These are phyloP conservation scores for Eurystomus glaucurus DNA, from an alignment of 2,797 vertebrate species.

Conservation along the genomic window DNA sequence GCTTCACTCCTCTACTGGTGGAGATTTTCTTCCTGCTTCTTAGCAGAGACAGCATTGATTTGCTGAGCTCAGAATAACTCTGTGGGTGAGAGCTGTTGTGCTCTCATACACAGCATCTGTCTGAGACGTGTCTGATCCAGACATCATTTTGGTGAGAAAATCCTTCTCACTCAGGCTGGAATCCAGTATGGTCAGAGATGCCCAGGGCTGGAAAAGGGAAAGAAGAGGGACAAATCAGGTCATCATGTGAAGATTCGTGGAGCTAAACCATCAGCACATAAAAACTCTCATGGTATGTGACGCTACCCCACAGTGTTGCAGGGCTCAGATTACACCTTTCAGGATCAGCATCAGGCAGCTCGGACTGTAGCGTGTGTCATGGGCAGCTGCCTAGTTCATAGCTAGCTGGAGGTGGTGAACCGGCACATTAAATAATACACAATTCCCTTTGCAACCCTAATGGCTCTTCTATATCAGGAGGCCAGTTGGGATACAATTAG, in stretches of 20 bases:
- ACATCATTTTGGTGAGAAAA: neutral
- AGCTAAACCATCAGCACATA: neutral
- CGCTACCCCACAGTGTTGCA: neutral
- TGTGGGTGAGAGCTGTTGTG: neutral
- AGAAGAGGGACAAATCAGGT: neutral
- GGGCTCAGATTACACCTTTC: neutral
- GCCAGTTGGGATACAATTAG: neutral
- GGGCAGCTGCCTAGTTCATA: neutral
- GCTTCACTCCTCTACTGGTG: neutral
- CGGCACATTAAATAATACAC: neutral
- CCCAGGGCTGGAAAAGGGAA: neutral
- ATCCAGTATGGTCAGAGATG: neutral
- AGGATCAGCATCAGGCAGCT: neutral
- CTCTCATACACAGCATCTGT: neutral
- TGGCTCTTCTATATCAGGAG: neutral
- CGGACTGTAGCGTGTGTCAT: neutral
- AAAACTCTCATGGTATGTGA: neutral
- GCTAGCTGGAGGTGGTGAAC: neutral
- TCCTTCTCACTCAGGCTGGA: neutral
- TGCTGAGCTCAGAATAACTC: constrained; percentile 30
- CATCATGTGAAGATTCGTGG: neutral
- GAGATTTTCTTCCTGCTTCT: constrained; percentile 10
- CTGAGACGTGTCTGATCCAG: neutral
- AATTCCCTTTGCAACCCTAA: neutral
- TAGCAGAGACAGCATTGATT: neutral